These are phyloP conservation scores for Xenopus borealis DNA, from an alignment of 2,113 vertebrate genomes.

Conservation along the genomic window DNA sequence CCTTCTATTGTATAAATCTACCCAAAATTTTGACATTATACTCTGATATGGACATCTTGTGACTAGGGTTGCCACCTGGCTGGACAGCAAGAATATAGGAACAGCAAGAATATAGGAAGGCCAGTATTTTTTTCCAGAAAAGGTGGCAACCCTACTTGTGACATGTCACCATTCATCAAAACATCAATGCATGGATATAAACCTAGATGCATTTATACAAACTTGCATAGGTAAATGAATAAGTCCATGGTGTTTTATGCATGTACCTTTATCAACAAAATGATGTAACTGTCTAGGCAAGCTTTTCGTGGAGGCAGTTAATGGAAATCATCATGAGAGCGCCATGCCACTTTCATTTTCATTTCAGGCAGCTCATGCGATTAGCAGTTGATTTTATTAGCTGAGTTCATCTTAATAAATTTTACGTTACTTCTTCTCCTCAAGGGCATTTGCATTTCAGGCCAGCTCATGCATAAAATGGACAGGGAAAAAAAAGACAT, in stretches of 20 bases:
- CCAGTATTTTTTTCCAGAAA: too few relatives aligned
- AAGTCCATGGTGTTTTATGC: background rate
- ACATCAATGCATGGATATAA: too few relatives aligned
- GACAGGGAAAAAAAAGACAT: constrained; percentile 17
- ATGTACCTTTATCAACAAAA: background rate
- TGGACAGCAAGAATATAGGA: too few relatives aligned
- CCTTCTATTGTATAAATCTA: too few relatives aligned
- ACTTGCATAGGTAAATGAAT: background rate
- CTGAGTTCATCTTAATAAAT: constrained; percentile 32
- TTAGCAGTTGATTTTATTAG: constrained; percentile 26
- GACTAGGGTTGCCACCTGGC: too few relatives aligned
- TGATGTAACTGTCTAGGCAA: background rate
- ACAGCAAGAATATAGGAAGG: too few relatives aligned
- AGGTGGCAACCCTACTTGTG: too few relatives aligned
- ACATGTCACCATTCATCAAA: too few relatives aligned
- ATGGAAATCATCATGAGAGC: constrained; percentile 3
- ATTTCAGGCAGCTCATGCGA: constrained; percentile 11
- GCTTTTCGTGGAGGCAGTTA: constrained; percentile 1
- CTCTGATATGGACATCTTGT: too few relatives aligned
- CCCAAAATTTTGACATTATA: too few relatives aligned
- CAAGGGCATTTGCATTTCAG: constrained; percentile 26
- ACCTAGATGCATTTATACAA: too few relatives aligned
- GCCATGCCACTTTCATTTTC: constrained; percentile 9
- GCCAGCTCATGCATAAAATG: constrained; percentile 40
- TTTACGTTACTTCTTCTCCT: constrained; percentile 12